These are phyloP conservation scores for Andrena flavipes DNA, from an alignment of 2,888 invertebrate species.

Conservation along the genomic window DNA sequence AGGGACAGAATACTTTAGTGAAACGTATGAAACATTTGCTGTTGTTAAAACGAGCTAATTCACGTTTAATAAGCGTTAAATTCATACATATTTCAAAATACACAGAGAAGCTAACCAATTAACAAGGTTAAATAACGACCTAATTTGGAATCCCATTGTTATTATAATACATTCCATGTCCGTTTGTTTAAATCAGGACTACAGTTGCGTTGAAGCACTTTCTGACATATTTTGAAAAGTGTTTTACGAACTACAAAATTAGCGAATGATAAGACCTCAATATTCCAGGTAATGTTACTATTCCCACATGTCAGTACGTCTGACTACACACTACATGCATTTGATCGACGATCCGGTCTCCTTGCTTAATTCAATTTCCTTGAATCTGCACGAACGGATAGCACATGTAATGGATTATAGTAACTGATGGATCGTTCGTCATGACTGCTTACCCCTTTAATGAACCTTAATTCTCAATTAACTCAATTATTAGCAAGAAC, in stretches of 20 bases:
- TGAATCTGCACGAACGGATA: conserved; percentile 49
- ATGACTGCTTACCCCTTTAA: not conserved
- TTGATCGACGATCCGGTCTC: conserved; percentile 48
- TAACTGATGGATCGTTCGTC: conserved; percentile 7
- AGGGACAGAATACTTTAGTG: no score
- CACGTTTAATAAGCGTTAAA: no score
- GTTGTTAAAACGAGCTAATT: no score
- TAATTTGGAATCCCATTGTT: no score
- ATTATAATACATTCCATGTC: not conserved
- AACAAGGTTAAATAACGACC: no score
- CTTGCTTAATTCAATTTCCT: conserved; percentile 62
- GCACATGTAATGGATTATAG: conserved; percentile 48
- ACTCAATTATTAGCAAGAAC: not conserved
- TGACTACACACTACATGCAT: conserved; percentile 33
- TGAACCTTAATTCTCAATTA: not conserved
- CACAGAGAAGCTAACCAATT: no score
- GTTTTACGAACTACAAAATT: conserved; percentile 40
- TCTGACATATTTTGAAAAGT: no score
- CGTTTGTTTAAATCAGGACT: not conserved
- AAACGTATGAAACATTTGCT: no score
- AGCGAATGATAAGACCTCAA: conserved; percentile 42
- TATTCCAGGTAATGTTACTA: conserved; percentile 42
- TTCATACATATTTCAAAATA: no score
- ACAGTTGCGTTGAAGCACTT: not conserved
- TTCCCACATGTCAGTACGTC: conserved; percentile 15